A percentile compares a stretch with the other conserved stretches of the same genome.
Evolutionary conservation across 2,797 vertebrate genomes (phyloP).

Genomic region (Lates japonicus): DNA sequence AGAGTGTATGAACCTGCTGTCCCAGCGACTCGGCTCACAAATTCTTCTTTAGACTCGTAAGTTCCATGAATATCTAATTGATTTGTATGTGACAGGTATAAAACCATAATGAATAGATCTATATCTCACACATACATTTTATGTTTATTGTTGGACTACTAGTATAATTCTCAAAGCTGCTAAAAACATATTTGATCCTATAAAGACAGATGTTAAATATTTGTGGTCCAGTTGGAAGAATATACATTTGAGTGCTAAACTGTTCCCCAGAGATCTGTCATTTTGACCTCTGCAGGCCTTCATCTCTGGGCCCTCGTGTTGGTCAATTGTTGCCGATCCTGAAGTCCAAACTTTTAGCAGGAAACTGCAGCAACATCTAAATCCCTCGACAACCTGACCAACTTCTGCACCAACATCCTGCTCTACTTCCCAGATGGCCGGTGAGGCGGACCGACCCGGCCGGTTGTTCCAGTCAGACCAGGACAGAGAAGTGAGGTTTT

Average conservation of each 20-base stretch:
- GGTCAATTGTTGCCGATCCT: conserved; percentile 91
- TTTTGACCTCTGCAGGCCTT: conserved; percentile 85
- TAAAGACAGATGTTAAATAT: too few relatives aligned
- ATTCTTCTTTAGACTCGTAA: conserved; percentile 97
- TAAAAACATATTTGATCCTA: too few relatives aligned
- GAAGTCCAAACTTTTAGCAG: conserved; percentile 87
- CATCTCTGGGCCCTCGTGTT: conserved; percentile 94
- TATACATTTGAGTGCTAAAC: background rate
- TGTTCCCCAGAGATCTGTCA: background rate
- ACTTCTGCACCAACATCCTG: conserved; percentile 90
- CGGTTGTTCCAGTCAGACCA: background rate
- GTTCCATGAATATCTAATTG: too few relatives aligned
- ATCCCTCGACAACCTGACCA: conserved; percentile 90
- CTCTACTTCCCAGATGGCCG: conserved; percentile 92
- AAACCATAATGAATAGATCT: too few relatives aligned
- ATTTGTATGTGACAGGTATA: too few relatives aligned
- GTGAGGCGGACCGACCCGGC: conserved; percentile 53
- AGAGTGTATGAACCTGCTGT: conserved; percentile 94
- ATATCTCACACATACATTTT: too few relatives aligned
- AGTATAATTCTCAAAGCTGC: too few relatives aligned
- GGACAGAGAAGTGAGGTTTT: background rate
- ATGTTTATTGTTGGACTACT: too few relatives aligned
- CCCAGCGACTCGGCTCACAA: conserved; percentile 93
- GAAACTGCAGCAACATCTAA: conserved; percentile 93
- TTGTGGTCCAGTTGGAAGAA: background rate